phyloP scores from a whole-genome alignment of 2,888 invertebrate species.

The Liodrosophila aerea region DNA sequence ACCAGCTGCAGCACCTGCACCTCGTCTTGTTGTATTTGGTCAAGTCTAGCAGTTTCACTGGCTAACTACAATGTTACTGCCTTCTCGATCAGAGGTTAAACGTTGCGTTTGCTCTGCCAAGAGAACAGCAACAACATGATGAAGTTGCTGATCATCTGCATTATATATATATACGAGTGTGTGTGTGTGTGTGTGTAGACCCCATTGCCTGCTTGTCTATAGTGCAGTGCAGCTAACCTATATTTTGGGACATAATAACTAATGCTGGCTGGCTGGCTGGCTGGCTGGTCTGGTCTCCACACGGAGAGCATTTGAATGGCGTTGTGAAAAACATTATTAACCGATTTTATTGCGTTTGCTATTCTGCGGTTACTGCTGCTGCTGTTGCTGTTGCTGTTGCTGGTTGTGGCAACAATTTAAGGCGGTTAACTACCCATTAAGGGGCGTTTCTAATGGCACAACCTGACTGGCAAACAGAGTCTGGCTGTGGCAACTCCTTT shows the following conservation, averaged over 20 bases:
- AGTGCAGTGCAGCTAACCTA: slow-evolving; percentile 73
- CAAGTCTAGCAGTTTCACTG: slow-evolving; percentile 45
- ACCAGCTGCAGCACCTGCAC: neutral
- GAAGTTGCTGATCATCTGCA: slow-evolving; percentile 54
- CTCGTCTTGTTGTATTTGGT: slow-evolving; percentile 43
- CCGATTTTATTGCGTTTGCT: slow-evolving; percentile 73
- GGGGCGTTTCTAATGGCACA: slow-evolving; percentile 76
- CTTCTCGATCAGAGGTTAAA: slow-evolving; percentile 68
- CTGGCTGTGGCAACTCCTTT: slow-evolving; percentile 43
- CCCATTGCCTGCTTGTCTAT: neutral
- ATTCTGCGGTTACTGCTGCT: slow-evolving; percentile 33
- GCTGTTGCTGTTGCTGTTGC: slow-evolving; percentile 14
- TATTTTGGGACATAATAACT: slow-evolving; percentile 67
- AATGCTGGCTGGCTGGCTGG: slow-evolving; percentile 28
- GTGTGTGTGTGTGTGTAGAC: neutral
- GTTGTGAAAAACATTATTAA: slow-evolving; percentile 79
- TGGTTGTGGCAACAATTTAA: slow-evolving; percentile 61
- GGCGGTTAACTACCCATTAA: slow-evolving; percentile 78
- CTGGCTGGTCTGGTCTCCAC: slow-evolving; percentile 29
- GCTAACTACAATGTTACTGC: slow-evolving; percentile 37
- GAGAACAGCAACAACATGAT: slow-evolving; percentile 22
- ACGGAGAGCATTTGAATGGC: slow-evolving; percentile 62
- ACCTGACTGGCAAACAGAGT: slow-evolving; percentile 35
- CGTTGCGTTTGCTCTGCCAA: slow-evolving; percentile 59
- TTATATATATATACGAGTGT: too few relatives aligned